Evolutionary conservation across 1,140 invertebrate species (phyloP).

Genomic region (Tigriopus japonicus): DNA sequence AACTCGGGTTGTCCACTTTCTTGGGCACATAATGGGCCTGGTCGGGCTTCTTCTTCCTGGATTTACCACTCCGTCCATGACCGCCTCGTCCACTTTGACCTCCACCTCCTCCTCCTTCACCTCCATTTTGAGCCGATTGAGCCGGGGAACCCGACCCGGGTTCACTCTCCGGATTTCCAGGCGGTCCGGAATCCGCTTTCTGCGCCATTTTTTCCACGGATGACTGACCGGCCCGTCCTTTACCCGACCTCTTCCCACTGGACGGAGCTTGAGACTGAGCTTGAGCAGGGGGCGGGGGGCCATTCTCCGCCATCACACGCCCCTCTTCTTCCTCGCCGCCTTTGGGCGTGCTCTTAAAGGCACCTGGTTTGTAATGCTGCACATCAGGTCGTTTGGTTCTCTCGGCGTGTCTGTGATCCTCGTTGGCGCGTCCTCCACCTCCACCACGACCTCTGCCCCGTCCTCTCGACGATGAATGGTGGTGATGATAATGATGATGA

Average conservation of each 20-base stretch:
- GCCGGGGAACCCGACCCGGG: too few relatives aligned
- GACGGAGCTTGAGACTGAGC: too few relatives aligned
- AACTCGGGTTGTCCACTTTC: background rate
- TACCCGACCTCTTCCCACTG: too few relatives aligned
- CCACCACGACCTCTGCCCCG: background rate
- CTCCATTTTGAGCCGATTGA: too few relatives aligned
- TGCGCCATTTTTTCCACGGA: too few relatives aligned
- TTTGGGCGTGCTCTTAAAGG: background rate
- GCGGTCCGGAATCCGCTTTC: too few relatives aligned
- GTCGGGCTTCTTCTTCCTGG: background rate
- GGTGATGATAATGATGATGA: background rate
- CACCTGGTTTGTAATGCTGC: slow-evolving; percentile 5
- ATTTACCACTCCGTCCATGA: background rate
- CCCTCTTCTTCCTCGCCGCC: background rate
- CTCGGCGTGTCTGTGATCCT: background rate
- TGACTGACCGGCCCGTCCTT: too few relatives aligned
- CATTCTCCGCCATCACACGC: background rate
- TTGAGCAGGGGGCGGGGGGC: too few relatives aligned
- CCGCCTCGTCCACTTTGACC: too few relatives aligned
- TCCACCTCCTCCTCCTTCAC: too few relatives aligned
- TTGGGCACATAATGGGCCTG: background rate
- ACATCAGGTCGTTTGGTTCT: slow-evolving; percentile 3
- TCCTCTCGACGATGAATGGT: background rate
- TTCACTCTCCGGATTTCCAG: too few relatives aligned
- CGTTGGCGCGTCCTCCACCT: background rate